Conservation (phyloP, 2,888 invertebrate species). For the Leptinotarsa haldemani region DNA sequence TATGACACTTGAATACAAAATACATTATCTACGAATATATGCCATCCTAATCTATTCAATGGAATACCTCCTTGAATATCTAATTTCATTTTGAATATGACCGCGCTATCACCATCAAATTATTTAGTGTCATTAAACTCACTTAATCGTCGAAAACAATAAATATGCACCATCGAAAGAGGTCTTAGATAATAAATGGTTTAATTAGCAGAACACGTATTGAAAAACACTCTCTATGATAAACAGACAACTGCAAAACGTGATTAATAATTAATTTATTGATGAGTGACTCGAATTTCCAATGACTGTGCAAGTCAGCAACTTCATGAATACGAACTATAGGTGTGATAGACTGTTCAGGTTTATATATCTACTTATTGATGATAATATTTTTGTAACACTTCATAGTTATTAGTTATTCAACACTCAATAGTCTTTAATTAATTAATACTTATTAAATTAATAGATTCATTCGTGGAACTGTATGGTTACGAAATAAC, state of each 20-base stretch:
- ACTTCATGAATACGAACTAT: slow-evolving; percentile 42
- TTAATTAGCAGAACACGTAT: slow-evolving; percentile 56
- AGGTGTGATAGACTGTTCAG: slow-evolving; percentile 29
- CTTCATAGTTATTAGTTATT: no score
- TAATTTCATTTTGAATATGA: slow-evolving; percentile 45
- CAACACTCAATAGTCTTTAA: neutral
- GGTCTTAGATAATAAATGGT: slow-evolving; percentile 52
- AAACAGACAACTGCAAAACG: slow-evolving; percentile 49
- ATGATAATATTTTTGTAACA: slow-evolving; percentile 4
- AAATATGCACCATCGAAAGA: slow-evolving; percentile 48
- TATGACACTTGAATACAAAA: slow-evolving; percentile 40
- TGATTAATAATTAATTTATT: slow-evolving; percentile 56
- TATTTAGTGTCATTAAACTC: slow-evolving; percentile 49
- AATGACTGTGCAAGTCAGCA: slow-evolving; percentile 45
- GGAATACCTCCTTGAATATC: slow-evolving; percentile 46
- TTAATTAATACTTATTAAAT: no score
- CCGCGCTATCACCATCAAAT: slow-evolving; percentile 46
- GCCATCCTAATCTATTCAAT: slow-evolving; percentile 39
- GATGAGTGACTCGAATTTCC: slow-evolving; percentile 52
- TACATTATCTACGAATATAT: slow-evolving; percentile 42
- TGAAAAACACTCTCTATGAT: slow-evolving; percentile 51
- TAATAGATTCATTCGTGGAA: no score
- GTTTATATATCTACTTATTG: slow-evolving; percentile 36
- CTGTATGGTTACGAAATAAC: no score
- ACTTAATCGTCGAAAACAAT: slow-evolving; percentile 45